Evolutionary conservation across 2,113 vertebrate species (phyloP).

Genomic region (Laticauda laticaudata): DNA sequence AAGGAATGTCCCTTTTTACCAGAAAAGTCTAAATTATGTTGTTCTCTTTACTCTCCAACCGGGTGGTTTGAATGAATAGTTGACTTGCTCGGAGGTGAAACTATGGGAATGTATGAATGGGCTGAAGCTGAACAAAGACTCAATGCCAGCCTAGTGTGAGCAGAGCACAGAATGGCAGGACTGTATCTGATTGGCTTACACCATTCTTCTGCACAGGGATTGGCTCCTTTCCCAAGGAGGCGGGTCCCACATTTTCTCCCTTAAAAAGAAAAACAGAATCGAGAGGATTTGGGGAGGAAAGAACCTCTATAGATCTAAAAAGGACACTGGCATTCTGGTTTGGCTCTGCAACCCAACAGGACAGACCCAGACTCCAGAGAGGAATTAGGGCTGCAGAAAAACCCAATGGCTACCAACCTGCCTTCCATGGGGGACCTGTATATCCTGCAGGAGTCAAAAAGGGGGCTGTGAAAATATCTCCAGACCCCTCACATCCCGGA

Average conservation of each 20-base stretch:
- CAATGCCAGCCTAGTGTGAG: neutral
- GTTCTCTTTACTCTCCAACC: neutral
- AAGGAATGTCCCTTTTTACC: neutral
- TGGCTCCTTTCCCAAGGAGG: neutral
- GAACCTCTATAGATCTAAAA: neutral
- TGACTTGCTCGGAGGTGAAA: neutral
- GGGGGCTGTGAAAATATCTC: too few relatives aligned
- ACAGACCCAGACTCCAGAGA: too few relatives aligned
- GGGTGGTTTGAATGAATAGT: neutral
- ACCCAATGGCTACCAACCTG: too few relatives aligned
- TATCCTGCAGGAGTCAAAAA: too few relatives aligned
- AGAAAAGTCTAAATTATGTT: neutral
- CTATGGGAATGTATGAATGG: neutral
- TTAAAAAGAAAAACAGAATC: neutral
- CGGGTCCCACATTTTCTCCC: neutral
- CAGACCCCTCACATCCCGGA: too few relatives aligned
- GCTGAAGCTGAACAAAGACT: neutral
- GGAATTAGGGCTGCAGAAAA: too few relatives aligned
- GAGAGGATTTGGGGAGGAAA: neutral
- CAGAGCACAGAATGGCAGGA: neutral
- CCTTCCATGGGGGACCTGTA: too few relatives aligned
- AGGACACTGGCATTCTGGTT: too few relatives aligned
- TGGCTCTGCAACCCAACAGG: too few relatives aligned
- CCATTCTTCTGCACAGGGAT: neutral
- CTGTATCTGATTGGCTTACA: neutral